These are phyloP conservation scores for Bergia puertoricense DNA, from an alignment of 92 coral and sea anemone species.

Conservation along the genomic window DNA sequence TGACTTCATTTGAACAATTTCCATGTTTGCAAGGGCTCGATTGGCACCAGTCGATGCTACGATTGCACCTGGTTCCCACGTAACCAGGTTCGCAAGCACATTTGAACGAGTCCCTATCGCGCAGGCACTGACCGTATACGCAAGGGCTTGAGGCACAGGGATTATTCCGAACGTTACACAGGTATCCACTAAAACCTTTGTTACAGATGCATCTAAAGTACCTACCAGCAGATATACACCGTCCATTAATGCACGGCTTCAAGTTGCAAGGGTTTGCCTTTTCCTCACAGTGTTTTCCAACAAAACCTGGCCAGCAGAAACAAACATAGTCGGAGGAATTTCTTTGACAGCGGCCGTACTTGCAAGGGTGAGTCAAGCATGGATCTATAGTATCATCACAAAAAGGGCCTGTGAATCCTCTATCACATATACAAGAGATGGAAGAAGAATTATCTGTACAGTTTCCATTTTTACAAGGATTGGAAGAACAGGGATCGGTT, in stretches of 20 bases:
- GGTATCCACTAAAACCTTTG: slow-evolving; percentile 39
- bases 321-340: slow-evolving; percentile 45
- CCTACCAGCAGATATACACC: slow-evolving; percentile 43
- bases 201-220: slow-evolving; percentile 52
- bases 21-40: slow-evolving; percentile 51
- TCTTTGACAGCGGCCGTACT: slow-evolving; percentile 67
- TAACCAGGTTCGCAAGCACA: slow-evolving; percentile 44
- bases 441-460: slow-evolving; percentile 10
- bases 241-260: slow-evolving; percentile 74
- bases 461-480: slow-evolving; percentile 52
- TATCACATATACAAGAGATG: slow-evolving; percentile 29
- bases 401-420: slow-evolving; percentile 58
- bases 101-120: not conserved
- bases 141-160: slow-evolving; percentile 54
- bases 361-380: slow-evolving; percentile 61
- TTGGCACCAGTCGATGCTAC: slow-evolving; percentile 60
- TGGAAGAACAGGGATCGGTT: slow-evolving; percentile 50
- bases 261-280: slow-evolving; percentile 48
- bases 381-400: slow-evolving; percentile 53
- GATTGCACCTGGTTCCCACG: slow-evolving; percentile 47
- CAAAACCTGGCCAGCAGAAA: slow-evolving; percentile 67
- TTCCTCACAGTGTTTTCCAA: slow-evolving; percentile 57
- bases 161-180: slow-evolving; percentile 46
- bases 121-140: slow-evolving; percentile 37
- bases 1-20: slow-evolving; percentile 17